Conservation (phyloP, 2,113 vertebrate genomes). For the Amphiprion ocellaris region DNA sequence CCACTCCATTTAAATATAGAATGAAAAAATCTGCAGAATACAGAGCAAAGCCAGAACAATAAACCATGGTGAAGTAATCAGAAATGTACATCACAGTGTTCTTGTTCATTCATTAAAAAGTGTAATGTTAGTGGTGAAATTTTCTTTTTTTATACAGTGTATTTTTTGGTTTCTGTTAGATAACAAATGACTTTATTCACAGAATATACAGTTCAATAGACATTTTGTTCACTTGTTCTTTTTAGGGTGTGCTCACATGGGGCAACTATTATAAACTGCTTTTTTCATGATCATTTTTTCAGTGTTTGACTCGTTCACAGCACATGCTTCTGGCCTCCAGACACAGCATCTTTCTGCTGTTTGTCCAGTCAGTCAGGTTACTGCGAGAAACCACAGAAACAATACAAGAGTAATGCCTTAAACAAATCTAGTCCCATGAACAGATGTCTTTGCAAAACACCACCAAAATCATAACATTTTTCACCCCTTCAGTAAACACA, state of each 20-base stretch:
- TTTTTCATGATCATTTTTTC: conserved; percentile 57
- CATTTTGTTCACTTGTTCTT: conserved; percentile 55
- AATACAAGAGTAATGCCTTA: conserved; percentile 30
- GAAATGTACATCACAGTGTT: conserved; percentile 64
- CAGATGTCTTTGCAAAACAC: conserved; percentile 45
- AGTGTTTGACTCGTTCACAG: conserved; percentile 83
- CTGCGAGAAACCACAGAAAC: conserved; percentile 42
- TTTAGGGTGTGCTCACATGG: conserved; percentile 36
- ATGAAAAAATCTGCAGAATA: conserved; percentile 51
- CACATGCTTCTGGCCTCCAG: conserved; percentile 53
- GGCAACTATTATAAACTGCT: conserved; percentile 39
- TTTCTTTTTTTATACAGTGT: conserved; percentile 68
- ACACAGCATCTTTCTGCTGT: conserved; percentile 20
- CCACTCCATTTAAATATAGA: conserved; percentile 70
- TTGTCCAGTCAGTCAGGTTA: conserved; percentile 51
- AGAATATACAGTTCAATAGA: conserved; percentile 80
- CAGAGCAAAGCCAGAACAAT: conserved; percentile 59
- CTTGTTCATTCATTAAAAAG: conserved; percentile 47
- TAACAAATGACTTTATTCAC: conserved; percentile 81
- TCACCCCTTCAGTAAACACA: conserved; percentile 24
- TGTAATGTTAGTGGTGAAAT: conserved; percentile 59
- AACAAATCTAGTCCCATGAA: conserved; percentile 47
- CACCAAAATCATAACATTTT: conserved; percentile 43
- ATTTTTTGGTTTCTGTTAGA: conserved; percentile 76
- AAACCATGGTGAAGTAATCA: conserved; percentile 60